Percentiles rank a stretch among this genome's conserved stretches.
Conservation (phyloP, 2,113 vertebrate genomes). For the Cyanoderma ruficeps region DNA sequence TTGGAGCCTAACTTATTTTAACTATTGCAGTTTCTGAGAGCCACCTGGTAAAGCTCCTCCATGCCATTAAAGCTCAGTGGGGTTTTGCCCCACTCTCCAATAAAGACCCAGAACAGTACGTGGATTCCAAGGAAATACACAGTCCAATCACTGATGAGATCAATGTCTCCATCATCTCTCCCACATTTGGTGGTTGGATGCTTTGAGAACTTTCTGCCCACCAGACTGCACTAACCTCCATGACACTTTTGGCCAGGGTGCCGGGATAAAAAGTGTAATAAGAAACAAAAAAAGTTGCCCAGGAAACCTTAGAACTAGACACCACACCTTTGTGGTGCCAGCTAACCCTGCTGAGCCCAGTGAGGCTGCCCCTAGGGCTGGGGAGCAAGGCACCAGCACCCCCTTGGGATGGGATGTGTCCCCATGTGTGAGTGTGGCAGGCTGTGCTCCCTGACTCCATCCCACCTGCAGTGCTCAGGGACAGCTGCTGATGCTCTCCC, state of each 20-base stretch:
- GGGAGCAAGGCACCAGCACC: not conserved
- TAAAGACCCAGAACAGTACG: accelerated
- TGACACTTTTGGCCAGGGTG: not conserved
- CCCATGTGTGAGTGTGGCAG: accelerated
- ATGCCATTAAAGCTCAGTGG: not conserved
- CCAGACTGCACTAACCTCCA: not conserved
- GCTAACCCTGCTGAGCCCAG: not conserved
- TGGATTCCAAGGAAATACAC: not conserved
- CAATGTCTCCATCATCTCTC: not conserved
- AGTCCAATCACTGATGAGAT: not conserved
- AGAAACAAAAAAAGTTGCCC: not conserved
- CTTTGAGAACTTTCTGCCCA: not conserved
- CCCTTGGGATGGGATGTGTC: not conserved
- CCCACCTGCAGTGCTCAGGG: not conserved
- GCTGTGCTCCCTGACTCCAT: not conserved
- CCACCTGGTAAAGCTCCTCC: not conserved
- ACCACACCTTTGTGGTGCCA: not conserved
- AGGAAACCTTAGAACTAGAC: not conserved
- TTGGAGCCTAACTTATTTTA: not conserved
- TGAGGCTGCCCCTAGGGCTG: not conserved
- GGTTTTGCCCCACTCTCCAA: not conserved
- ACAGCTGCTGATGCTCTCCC: not conserved
- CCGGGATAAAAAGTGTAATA: not conserved
- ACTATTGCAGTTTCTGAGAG: not conserved
- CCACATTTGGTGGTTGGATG: accelerated